Evolutionary conservation across 1,140 invertebrate genomes (phyloP), one percentile per base, ranked within the genome.

Genomic region (Amphibalanus amphitrite): DNA sequence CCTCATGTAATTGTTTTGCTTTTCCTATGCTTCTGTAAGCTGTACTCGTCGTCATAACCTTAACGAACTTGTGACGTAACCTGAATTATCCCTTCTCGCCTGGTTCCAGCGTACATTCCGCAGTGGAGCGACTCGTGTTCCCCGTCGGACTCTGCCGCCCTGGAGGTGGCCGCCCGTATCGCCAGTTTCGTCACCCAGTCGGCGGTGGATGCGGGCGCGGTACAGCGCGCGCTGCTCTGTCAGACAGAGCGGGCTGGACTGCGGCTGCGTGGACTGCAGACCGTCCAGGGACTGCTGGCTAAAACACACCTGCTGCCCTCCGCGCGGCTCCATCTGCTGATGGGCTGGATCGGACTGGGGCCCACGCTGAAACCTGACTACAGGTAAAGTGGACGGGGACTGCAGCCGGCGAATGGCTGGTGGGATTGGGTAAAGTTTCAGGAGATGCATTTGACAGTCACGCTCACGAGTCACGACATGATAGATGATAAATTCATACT

Each of bases 191-290:
- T 82, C 65, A 76, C 79, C 76, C 84, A 82, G 70, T 83, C 84
- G 71, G 89, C 95, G 71, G 85, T 93, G 40, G 89, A 92, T 72
- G 95, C 95, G 82, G 87, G 92, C 0, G 85, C 89, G 76, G 87
- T 88, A 74, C 90, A 93, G 78, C 86, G 87, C 75, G 82, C 85
- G 0, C 87, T 89, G 13, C 10, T 23, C 1, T 59, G 47, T 20
- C 47, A 86, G 87, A 85, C 84, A 28, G 81, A 90, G 75, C 82
- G 90, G 70, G 89, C 86, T 0, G 86, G 89, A 76, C 81, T 88
- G 65, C 82, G 91, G 20, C 85, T 89, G 72, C 83, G 86, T 75
- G 91, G 91, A 0, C 82, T 91, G 1, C 82, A 85, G 71, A 86
- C 88, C 78, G 87, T 93, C 72, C 80, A 87, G 69, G 82, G 86